Percentiles rank a stretch among this genome's conserved stretches.
phyloP scores from a whole-genome alignment of 2,888 invertebrate species.

The Cyclophora punctaria region DNA sequence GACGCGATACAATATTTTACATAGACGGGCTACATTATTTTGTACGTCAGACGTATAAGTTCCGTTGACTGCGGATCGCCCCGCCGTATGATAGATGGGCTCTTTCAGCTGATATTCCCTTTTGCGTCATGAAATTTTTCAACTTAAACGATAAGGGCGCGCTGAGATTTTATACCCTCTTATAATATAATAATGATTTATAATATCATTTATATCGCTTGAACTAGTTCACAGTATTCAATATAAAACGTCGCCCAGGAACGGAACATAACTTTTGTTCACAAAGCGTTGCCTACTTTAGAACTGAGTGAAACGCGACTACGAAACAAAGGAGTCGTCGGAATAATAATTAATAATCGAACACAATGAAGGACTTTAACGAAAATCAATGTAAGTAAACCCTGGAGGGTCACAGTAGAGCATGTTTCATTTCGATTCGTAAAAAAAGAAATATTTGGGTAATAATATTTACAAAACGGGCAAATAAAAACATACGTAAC shows the following conservation, averaged over 20 bases:
- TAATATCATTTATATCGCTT: slow-evolving; percentile 33
- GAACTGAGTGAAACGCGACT: slow-evolving; percentile 38
- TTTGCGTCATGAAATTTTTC: slow-evolving; percentile 57
- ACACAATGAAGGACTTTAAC: slow-evolving; percentile 41
- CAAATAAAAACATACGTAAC: no score
- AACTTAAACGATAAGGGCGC: slow-evolving; percentile 58
- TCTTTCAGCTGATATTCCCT: slow-evolving; percentile 52
- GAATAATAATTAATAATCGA: slow-evolving; percentile 57
- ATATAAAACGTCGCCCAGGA: slow-evolving; percentile 32
- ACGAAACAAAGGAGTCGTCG: slow-evolving; percentile 43
- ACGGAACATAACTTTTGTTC: slow-evolving; percentile 26
- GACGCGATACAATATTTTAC: slow-evolving; percentile 31
- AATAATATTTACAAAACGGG: no score
- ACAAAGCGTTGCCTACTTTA: slow-evolving; percentile 36
- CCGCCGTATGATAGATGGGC: slow-evolving; percentile 53
- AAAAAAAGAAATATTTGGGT: no score
- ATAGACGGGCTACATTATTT: slow-evolving; percentile 42
- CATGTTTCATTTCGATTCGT: no score
- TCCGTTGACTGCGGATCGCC: slow-evolving; percentile 42
- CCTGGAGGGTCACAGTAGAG: no score
- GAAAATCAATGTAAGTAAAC: slow-evolving; percentile 14
- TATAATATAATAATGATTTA: slow-evolving; percentile 54
- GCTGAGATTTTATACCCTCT: slow-evolving; percentile 39
- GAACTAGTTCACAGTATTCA: slow-evolving; percentile 32
- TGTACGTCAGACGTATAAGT: slow-evolving; percentile 50